Conservation (phyloP, 1,140 invertebrate genomes). For the Armadillidium nasatum region DNA sequence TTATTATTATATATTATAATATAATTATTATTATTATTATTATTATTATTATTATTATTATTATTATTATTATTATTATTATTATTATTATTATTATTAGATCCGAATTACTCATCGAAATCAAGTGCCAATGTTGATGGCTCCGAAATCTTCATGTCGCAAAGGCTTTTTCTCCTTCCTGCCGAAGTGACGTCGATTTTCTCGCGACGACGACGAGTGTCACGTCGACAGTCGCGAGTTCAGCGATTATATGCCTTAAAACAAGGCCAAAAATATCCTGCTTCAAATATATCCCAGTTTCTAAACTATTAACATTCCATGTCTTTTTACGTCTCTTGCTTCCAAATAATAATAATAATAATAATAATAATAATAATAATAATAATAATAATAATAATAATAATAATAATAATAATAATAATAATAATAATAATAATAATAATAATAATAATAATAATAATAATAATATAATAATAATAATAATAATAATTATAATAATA, state of each 20-base stretch:
- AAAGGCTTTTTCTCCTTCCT: neutral
- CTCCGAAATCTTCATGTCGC: neutral
- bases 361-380: constrained; percentile 9
- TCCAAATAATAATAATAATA: neutral
- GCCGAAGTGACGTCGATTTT: too few relatives aligned
- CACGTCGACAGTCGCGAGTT: too few relatives aligned
- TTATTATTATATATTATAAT: neutral
- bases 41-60: neutral
- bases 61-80: neutral
- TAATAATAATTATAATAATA: too few relatives aligned
- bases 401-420: neutral
- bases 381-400: constrained; percentile 21
- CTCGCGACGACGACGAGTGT: too few relatives aligned
- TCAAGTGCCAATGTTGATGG: constrained; percentile 7
- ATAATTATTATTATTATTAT: neutral
- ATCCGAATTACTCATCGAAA: neutral
- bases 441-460: too few relatives aligned
- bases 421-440: too few relatives aligned
- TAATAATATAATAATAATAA: too few relatives aligned
- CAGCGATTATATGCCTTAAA: too few relatives aligned
- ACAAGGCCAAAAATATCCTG: too few relatives aligned
- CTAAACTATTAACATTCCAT: too few relatives aligned
- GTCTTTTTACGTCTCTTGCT: too few relatives aligned
- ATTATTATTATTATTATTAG: constrained; percentile 16
- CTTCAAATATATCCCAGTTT: too few relatives aligned